Conservation (phyloP, 2,888 invertebrate species). For the Steinernema carpocapsae region DNA sequence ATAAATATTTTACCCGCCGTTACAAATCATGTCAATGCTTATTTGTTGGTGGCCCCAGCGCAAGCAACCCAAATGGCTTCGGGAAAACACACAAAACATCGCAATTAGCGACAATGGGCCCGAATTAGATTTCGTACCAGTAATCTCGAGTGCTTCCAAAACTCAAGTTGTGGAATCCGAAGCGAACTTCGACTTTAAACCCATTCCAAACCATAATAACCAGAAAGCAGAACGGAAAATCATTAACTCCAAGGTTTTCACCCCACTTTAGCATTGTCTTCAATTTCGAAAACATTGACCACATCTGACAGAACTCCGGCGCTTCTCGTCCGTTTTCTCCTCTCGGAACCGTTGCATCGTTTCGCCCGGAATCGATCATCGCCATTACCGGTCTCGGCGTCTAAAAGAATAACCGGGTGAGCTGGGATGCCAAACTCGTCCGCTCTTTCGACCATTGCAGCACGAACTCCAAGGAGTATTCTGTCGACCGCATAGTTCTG, state of each 20-base stretch:
- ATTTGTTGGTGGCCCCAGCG: neutral
- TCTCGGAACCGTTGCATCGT: neutral
- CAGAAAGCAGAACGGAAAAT: no score
- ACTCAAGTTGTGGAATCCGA: no score
- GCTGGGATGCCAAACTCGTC: no score
- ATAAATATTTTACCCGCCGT: neutral
- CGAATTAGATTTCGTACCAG: conserved; percentile 24
- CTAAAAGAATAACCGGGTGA: no score
- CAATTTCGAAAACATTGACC: conserved; percentile 18
- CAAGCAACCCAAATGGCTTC: neutral
- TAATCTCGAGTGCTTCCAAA: neutral
- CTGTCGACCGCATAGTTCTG: no score
- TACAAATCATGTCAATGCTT: neutral
- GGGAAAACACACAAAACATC: conserved; percentile 2
- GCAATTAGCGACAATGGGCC: conserved; percentile 31
- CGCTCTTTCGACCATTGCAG: no score
- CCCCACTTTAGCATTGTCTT: neutral
- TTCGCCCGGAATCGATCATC: neutral
- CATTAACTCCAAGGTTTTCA: no score
- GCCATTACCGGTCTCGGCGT: no score
- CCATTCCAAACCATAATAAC: no score
- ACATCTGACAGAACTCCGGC: conserved; percentile 7
- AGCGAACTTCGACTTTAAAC: no score
- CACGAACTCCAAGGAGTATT: no score
- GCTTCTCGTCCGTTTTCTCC: neutral